A percentile compares a stretch with the other conserved stretches of the same genome.
Evolutionary conservation across 2,797 vertebrate genomes (phyloP).

Genomic region (Novumbra hubbsi): DNA sequence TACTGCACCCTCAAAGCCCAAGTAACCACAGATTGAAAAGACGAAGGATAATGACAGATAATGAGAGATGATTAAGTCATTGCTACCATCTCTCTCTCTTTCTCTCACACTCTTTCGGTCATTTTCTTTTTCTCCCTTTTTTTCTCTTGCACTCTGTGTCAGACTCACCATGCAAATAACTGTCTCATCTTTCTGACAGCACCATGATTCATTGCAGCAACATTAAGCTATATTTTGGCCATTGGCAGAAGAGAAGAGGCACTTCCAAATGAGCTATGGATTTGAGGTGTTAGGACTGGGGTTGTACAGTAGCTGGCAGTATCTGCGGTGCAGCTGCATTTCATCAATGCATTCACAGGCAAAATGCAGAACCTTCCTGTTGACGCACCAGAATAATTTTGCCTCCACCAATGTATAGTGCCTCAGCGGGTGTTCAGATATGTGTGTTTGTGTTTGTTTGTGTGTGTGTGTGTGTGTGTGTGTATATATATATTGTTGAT

Average conservation of each 20-base stretch:
- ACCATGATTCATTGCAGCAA: constrained; percentile 64
- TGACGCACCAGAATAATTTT: constrained; percentile 41
- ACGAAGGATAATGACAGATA: constrained; percentile 71
- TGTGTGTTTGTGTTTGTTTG: constrained; percentile 42
- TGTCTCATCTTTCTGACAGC: constrained; percentile 60
- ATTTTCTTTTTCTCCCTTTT: constrained; percentile 35
- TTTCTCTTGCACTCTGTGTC: constrained; percentile 44
- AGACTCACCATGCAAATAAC: constrained; percentile 59
- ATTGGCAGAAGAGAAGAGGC: constrained; percentile 28
- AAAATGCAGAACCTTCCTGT: constrained; percentile 40
- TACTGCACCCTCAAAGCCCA: constrained; percentile 65
- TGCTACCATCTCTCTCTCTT: constrained; percentile 18
- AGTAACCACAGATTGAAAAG: constrained; percentile 74
- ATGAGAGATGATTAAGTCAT: constrained; percentile 68
- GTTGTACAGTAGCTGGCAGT: constrained; percentile 43
- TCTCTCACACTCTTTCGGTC: constrained; percentile 30
- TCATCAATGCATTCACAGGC: constrained; percentile 63
- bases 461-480: no score
- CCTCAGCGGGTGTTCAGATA: constrained; percentile 37
- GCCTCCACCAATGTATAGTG: constrained; percentile 38
- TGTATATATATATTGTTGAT: not conserved
- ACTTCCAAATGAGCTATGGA: constrained; percentile 48
- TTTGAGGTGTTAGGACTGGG: constrained; percentile 40
- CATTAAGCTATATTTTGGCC: constrained; percentile 58
- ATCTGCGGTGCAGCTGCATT: constrained; percentile 61